Percentiles rank a stretch among this genome's conserved stretches.
phyloP scores from a whole-genome alignment of 2,888 invertebrate genomes.

The Gisinianus flammeolus region DNA sequence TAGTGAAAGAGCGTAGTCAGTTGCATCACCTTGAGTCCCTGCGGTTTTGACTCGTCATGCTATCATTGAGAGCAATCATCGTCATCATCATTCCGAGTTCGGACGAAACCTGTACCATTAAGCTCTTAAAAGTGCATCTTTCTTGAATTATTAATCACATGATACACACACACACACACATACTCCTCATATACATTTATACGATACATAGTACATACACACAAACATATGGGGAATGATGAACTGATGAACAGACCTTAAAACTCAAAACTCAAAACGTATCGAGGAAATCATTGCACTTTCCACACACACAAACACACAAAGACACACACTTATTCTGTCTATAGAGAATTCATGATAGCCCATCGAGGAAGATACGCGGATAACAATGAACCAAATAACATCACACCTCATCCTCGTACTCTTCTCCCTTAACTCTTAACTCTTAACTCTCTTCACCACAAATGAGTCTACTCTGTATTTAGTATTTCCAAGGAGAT shows the following conservation, averaged over 20 bases:
- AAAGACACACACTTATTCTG: too few relatives aligned
- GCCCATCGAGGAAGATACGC: too few relatives aligned
- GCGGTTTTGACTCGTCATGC: conserved; percentile 41
- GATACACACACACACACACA: neutral
- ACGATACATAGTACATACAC: too few relatives aligned
- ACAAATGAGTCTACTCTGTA: neutral
- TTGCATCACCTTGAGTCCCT: conserved; percentile 21
- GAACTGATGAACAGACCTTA: too few relatives aligned
- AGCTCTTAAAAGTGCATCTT: neutral
- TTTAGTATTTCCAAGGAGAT: neutral
- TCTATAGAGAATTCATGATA: too few relatives aligned
- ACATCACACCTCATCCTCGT: neutral
- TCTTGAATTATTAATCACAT: neutral
- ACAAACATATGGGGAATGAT: too few relatives aligned
- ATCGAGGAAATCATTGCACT: too few relatives aligned
- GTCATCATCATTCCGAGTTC: neutral
- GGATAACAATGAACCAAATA: neutral
- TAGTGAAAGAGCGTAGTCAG: neutral
- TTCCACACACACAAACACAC: too few relatives aligned
- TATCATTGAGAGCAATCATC: conserved; percentile 39
- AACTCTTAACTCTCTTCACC: neutral
- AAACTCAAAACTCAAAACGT: too few relatives aligned
- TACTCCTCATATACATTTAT: too few relatives aligned
- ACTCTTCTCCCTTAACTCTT: neutral
- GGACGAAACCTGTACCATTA: conserved; percentile 1